Base-by-base conservation (phyloP, 2,888 invertebrate species). In the Ephialtes manifestator region DNA sequence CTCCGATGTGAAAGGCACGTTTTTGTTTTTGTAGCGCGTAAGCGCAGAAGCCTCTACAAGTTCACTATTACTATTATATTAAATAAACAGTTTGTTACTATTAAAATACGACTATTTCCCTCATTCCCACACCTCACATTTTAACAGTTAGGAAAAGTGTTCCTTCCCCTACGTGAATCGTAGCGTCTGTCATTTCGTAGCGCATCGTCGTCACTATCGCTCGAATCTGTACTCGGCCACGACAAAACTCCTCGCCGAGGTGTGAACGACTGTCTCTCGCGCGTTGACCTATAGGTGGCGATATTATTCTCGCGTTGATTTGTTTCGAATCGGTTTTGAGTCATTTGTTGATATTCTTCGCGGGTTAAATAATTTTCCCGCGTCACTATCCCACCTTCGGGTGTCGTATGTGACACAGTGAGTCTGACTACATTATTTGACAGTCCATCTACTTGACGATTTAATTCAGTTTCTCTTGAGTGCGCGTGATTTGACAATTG, bases 161-260 rank as follows among this genome's bases (percentile, higher is more conserved):
- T n/a, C n/a, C n/a, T n/a, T n/a, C n/a, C n/a, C n/a, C n/a, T n/a
- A n/a, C n/a, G n/a, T n/a, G n/a, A n/a, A n/a, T n/a, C n/a, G n/a
- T n/a, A n/a, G n/a, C 60, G 60, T 60, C 15, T 15, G 1, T 60
- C 5, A 18, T 7, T 4, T 18, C 7, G 35, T 51, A 18, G 70
- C 11, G 31, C 35, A 2, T 71, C 53, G 3, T n/a, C 53, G 13
- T 81, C 81, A 46, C 65, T 81, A 15, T 31, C 31, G 31, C 31
- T 31, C 5, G 31, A 31, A 5, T 31, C 31, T 2, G 31, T 31
- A 31, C 31, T 75, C 7, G 35, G 68, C 75, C 81, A 46, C 15
- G 81, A 68, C 15, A 81, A 28, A 4, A 55, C 68, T 1, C 75
- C 81, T 18, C 68, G 67, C n/a, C 74, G 53, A 11, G 68, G 20